Percentiles rank a stretch among this genome's conserved stretches.
Evolutionary conservation across 2,797 vertebrate genomes (phyloP).

Genomic region (Lerista edwardsae): DNA sequence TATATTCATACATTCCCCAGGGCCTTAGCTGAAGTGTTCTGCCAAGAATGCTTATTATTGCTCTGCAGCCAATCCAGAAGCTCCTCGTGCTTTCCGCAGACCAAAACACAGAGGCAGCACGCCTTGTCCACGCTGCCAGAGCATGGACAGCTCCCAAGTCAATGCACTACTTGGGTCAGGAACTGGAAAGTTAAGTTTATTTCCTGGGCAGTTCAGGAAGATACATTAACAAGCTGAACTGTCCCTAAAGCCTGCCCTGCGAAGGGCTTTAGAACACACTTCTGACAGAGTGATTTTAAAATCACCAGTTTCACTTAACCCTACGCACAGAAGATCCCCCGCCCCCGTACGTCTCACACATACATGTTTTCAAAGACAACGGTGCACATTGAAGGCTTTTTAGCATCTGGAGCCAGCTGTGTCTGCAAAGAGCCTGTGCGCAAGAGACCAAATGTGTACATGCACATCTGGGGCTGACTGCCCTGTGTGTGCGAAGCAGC

Average conservation of each 20-base stretch:
- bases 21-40: not conserved
- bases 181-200: accelerated
- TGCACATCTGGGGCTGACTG: too few relatives aligned
- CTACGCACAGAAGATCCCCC: not conserved
- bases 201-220: not conserved
- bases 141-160: not conserved
- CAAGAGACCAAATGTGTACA: not conserved
- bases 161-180: not conserved
- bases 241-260: not conserved
- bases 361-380: accelerated
- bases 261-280: not conserved
- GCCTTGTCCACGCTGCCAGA: accelerated
- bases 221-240: not conserved
- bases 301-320: not conserved
- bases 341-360: too few relatives aligned
- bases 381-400: not conserved
- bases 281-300: not conserved
- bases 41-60: constrained; percentile 11
- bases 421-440: too few relatives aligned
- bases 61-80: constrained; percentile 6
- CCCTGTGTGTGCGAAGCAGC: not conserved
- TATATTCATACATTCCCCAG: not conserved
- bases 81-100: accelerated
- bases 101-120: constrained; percentile 17
- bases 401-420: not conserved